Evolutionary conservation across 2,113 vertebrate species (phyloP).

Genomic region (Callipepla squamata): DNA sequence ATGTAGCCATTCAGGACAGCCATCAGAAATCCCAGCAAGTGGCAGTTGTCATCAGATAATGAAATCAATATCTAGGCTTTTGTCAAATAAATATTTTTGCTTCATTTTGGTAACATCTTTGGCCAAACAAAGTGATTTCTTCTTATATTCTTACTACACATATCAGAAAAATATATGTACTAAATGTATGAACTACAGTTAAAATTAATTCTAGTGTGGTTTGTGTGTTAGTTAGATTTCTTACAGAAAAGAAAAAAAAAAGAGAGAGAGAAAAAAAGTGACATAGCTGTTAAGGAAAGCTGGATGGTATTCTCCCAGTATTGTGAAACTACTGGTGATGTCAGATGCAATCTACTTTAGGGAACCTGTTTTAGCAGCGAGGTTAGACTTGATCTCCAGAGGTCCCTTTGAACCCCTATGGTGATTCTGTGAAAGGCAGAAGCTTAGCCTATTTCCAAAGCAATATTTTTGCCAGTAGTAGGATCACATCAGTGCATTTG

Average conservation of each 20-base stretch:
- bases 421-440: background rate
- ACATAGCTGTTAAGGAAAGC: background rate
- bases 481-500: fast-evolving
- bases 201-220: background rate
- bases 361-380: too few relatives aligned
- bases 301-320: background rate
- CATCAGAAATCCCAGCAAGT: background rate
- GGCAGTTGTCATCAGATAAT: background rate
- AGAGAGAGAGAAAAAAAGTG: too few relatives aligned
- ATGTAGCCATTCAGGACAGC: background rate
- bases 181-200: background rate
- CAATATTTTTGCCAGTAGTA: background rate
- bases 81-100: background rate
- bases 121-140: background rate
- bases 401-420: too few relatives aligned
- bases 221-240: background rate
- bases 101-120: background rate
- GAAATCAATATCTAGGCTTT: background rate
- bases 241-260: background rate
- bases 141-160: background rate
- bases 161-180: background rate
- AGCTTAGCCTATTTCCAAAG: background rate
- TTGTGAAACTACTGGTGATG: background rate
- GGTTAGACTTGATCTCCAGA: too few relatives aligned
- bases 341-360: too few relatives aligned